Base-by-base conservation (phyloP, 2,113 vertebrate species). In the Labeo rohita region DNA sequence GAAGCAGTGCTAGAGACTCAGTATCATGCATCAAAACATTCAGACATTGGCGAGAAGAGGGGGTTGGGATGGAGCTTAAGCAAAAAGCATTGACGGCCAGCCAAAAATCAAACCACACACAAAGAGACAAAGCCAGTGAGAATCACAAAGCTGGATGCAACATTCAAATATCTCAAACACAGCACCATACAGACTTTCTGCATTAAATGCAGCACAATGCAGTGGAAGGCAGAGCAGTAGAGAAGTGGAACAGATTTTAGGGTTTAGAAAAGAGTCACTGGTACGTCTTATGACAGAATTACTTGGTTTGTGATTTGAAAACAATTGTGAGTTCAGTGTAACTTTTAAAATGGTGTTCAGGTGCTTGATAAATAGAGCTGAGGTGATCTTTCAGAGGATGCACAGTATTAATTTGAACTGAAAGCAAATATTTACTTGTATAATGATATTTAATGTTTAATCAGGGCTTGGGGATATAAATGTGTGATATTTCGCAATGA, bases 21-120 rank as follows among this genome's bases (percentile, higher is more conserved):
- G 39, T 36, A 86, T 18, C 81, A 89, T 89, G 88, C 85, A 81
- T 77, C 50, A 72, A 45, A 56, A 18, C 80, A 83, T 83, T 54
- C 81, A 84, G 83, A 73, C 45, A n/a, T 36, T 28, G 34, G 15
- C 43, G 50, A 72, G 56, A 77, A 59, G 13, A 50, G 54, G 68
- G 47, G 68, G 49, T 13, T 43, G 61, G 47, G 16, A 34, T 7
- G 56, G 47, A 73, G 84, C 63, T 63, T 49, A 78, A 75, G 85
- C 87, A 50, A 56, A 74, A 79, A 80, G 87, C 87, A 79, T 49
- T 36, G 74, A 66, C n/a, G 83, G 56, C 73, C 47, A 80, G 79
- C 61, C 78, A 81, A 74, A 86, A 76, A 80, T 16, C 36, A 73
- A 61, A 68, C n/a, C 45, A 86, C 66, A 84, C 50, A 61, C 54